Percentiles rank a stretch among this genome's conserved stretches.
Evolutionary conservation across 2,113 vertebrate genomes (phyloP).

Genomic region (Plestiodon gilberti): DNA sequence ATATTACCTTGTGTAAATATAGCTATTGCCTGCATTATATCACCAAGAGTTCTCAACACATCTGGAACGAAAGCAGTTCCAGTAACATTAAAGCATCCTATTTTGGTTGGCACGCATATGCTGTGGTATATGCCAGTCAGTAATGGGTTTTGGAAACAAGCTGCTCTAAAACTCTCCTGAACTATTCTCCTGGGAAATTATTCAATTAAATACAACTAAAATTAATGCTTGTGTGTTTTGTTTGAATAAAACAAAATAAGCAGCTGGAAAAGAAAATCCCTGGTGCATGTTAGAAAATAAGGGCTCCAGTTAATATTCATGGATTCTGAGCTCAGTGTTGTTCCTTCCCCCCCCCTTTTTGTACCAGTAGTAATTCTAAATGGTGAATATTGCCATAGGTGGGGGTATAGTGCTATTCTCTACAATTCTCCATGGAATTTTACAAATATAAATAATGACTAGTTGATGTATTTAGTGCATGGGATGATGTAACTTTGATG

Average conservation of each 20-base stretch:
- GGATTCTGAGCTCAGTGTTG: constrained; percentile 63
- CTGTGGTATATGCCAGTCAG: constrained; percentile 84
- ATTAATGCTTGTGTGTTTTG: constrained; percentile 83
- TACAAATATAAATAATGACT: neutral
- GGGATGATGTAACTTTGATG: neutral
- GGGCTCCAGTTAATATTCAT: constrained; percentile 69
- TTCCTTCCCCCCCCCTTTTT: constrained; percentile 28
- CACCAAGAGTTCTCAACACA: constrained; percentile 80
- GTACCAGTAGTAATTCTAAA: constrained; percentile 13
- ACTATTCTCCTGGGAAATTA: constrained; percentile 86
- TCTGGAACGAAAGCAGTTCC: constrained; percentile 82
- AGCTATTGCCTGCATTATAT: constrained; percentile 81
- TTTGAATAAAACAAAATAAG: constrained; percentile 82
- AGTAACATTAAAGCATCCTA: constrained; percentile 80
- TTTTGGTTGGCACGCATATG: constrained; percentile 86
- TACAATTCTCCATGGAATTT: neutral
- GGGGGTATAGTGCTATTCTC: neutral
- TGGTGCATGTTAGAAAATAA: constrained; percentile 74
- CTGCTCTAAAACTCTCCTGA: constrained; percentile 78
- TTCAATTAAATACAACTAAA: constrained; percentile 89
- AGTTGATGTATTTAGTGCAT: accelerated
- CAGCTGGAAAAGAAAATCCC: constrained; percentile 73
- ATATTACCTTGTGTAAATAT: constrained; percentile 78
- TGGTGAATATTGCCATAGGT: neutral
- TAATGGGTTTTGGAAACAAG: constrained; percentile 87